Evolutionary conservation across 2,113 vertebrate genomes (phyloP).

Genomic region (Toxotes chatareus): DNA sequence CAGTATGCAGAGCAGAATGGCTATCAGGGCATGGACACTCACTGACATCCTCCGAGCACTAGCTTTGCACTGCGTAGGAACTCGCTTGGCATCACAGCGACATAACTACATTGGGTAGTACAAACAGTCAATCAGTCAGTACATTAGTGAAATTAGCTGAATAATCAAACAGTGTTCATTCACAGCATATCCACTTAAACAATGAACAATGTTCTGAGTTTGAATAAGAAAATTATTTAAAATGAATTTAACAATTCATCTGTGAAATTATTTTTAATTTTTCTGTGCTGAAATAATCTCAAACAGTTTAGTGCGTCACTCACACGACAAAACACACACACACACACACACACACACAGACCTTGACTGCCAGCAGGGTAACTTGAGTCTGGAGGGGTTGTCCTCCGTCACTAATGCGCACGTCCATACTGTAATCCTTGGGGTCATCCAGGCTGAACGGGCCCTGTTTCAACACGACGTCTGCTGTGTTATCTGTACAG

Average conservation of each 20-base stretch:
- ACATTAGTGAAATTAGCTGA: too few relatives aligned
- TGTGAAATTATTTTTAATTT: too few relatives aligned
- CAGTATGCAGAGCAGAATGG: constrained; percentile 90
- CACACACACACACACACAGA: constrained; percentile 81
- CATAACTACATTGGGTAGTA: constrained; percentile 80
- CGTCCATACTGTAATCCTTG: constrained; percentile 86
- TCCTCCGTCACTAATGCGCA: constrained; percentile 90
- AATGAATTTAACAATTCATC: background rate
- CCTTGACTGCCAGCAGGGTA: constrained; percentile 83
- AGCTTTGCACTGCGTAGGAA: constrained; percentile 85
- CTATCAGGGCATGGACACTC: constrained; percentile 89
- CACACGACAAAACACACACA: background rate
- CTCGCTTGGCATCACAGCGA: constrained; percentile 85
- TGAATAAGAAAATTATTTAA: too few relatives aligned
- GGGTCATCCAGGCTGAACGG: constrained; percentile 88
- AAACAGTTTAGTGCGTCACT: background rate
- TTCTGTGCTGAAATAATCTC: background rate
- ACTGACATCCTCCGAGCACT: constrained; percentile 77
- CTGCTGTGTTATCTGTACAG: constrained; percentile 90
- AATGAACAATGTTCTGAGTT: too few relatives aligned
- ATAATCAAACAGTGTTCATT: background rate
- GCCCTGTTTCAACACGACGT: constrained; percentile 87
- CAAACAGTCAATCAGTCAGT: background rate
- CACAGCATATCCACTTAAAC: background rate
- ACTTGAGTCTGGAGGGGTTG: constrained; percentile 84